Base-by-base conservation (phyloP, 1,140 invertebrate genomes). In the Ditylenchus dipsaci region DNA sequence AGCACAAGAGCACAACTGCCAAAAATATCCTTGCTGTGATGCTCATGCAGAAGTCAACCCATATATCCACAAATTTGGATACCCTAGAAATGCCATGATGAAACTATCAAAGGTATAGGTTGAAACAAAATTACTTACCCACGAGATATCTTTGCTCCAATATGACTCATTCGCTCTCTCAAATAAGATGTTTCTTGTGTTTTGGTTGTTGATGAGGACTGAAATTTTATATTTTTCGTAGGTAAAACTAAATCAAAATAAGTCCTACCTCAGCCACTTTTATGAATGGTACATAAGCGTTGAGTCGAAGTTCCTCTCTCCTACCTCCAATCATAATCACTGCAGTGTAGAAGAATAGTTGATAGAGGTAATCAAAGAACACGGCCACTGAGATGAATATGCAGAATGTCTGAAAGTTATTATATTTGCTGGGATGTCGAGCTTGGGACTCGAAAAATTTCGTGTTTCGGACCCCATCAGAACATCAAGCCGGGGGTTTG, bases 311-410 rank as follows among this genome's bases (percentile, higher is more conserved):
- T 43, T 73, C 69, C 68, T 80, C 78, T 19, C 78, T 57, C 11
- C 67, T 63, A 21, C 78, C 78, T 49, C 78, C 73, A 21, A 79
- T 63, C 21, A 73, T 78, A 1, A 80, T 73, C 30, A 80, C 63
- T 8, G 78, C 79, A 8, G 78, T 77, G 73, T 80, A 80, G 42
- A 81, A 77, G 71, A 81, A 77, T 23, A 72, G 26, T 64, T 81
- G 79, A 56, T 82, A 81, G 30, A 81, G 57, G 63, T 81, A 81
- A 65, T 80, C 79, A 49, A 76, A 81, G 29, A 78, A 56, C 1
- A 81, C 79, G 19, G 79, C 76, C 19, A 76, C 70, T 13, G 77
- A 73, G 23, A 76, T 76, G 58, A 80, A 81, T 0, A 80, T 71
- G 64, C 79, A 81, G 68, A 81, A 81, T 17, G 42, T 57, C 63